Percentiles rank a stretch among this genome's conserved stretches.
Conservation (phyloP, 2,888 invertebrate species). For the Pandemis heparana region DNA sequence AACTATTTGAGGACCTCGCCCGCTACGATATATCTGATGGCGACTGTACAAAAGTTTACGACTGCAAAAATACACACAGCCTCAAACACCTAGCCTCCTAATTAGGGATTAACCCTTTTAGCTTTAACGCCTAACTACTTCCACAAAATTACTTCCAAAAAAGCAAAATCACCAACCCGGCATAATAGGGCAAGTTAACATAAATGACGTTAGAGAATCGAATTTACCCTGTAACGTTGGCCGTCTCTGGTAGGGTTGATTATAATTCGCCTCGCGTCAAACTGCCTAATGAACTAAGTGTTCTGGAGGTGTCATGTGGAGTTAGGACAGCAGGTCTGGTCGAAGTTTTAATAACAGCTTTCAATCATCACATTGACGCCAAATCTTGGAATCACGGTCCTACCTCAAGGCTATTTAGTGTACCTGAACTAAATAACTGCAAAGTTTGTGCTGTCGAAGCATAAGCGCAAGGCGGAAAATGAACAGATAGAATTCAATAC, state of each 20-base stretch:
- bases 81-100: too few species aligned
- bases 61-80: neutral
- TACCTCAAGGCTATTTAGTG: neutral
- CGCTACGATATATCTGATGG: too few species aligned
- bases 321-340: neutral
- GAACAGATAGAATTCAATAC: too few species aligned
- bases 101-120: slow-evolving; percentile 3
- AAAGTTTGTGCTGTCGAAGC: too few species aligned
- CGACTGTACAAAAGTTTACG: neutral
- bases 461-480: too few species aligned
- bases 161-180: slow-evolving; percentile 16
- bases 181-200: slow-evolving; percentile 22
- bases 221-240: slow-evolving; percentile 18
- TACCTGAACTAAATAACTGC: neutral
- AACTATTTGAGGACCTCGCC: too few species aligned
- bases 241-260: slow-evolving; percentile 20
- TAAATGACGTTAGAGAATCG: slow-evolving; percentile 24
- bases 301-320: slow-evolving; percentile 22
- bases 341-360: neutral
- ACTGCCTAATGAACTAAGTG: slow-evolving; percentile 41
- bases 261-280: slow-evolving; percentile 38
- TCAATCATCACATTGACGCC: slow-evolving; percentile 1
- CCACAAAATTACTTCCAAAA: slow-evolving; percentile 21
- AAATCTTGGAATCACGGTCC: neutral
- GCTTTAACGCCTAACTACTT: neutral